phyloP scores from a whole-genome alignment of 2,113 vertebrate species.

The Aviceda subcristata region DNA sequence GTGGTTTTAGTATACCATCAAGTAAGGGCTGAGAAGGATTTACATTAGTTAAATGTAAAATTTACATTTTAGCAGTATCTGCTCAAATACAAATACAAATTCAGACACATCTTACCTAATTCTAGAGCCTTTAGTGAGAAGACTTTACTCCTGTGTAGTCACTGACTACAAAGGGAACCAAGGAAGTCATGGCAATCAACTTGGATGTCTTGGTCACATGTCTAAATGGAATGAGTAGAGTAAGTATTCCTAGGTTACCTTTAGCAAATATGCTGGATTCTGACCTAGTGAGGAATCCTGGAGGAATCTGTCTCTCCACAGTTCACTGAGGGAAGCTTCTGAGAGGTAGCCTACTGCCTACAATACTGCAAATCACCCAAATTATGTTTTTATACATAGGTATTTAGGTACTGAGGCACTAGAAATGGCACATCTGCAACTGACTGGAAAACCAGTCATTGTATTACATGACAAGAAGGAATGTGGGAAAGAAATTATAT shows the following conservation, averaged over 20 bases:
- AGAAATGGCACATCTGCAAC: not conserved
- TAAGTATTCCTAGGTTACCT: not conserved
- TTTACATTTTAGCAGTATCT: not conserved
- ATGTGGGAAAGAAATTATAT: not conserved
- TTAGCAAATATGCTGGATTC: not conserved
- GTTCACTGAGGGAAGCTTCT: not conserved
- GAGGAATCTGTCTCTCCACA: not conserved
- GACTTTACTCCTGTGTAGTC: not conserved
- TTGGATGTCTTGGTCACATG: not conserved
- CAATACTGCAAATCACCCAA: not conserved
- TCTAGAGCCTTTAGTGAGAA: not conserved
- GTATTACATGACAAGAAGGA: not conserved
- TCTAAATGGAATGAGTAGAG: not conserved
- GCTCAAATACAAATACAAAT: not conserved
- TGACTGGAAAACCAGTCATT: not conserved
- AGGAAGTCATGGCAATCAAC: not conserved
- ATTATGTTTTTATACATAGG: not conserved
- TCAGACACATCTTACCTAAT: not conserved
- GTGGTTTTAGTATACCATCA: not conserved
- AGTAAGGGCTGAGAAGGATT: not conserved
- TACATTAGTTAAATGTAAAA: not conserved
- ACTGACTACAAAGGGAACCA: not conserved
- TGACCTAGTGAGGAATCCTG: not conserved
- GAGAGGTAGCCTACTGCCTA: not conserved
- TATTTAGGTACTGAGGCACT: not conserved